Evolutionary conservation across 2,113 vertebrate genomes (phyloP).

Genomic region (Rhipidura dahli): DNA sequence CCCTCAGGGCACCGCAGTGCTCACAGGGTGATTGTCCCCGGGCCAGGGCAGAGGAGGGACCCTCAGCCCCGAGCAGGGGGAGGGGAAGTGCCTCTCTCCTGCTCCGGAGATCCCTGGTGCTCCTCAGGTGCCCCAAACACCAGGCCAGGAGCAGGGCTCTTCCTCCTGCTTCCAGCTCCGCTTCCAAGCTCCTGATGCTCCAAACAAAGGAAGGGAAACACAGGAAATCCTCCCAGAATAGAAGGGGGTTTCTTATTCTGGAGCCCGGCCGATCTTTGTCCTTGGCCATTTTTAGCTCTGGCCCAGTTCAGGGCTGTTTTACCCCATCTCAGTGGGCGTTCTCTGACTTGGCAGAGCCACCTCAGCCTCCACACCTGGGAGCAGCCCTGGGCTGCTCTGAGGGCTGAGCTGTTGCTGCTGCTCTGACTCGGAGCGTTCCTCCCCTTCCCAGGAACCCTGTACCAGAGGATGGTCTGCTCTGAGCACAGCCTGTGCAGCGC

Average conservation of each 20-base stretch:
- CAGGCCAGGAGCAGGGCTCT: neutral
- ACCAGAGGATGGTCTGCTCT: slow-evolving; percentile 83
- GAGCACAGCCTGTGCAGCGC: slow-evolving; percentile 85
- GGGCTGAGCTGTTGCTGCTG: neutral
- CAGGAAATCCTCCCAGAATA: neutral
- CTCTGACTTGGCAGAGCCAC: neutral
- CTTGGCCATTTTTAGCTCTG: neutral
- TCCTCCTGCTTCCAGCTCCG: neutral
- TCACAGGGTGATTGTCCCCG: neutral
- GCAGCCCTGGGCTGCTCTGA: neutral
- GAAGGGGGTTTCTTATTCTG: neutral
- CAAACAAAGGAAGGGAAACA: slow-evolving; percentile 38
- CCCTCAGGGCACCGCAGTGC: fast-evolving
- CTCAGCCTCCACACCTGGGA: neutral
- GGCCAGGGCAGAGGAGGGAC: fast-evolving
- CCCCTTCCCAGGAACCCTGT: slow-evolving; percentile 76
- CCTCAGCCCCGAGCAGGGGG: too few species aligned
- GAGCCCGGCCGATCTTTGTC: neutral
- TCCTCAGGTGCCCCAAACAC: fast-evolving
- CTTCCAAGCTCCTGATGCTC: neutral
- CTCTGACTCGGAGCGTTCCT: neutral
- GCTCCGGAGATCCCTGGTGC: fast-evolving
- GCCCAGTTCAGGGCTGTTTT: neutral
- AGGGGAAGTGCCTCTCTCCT: neutral
- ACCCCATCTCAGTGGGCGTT: neutral